Evolutionary conservation across 2,888 invertebrate species (phyloP).

Genomic region (Epinotia ramella): DNA sequence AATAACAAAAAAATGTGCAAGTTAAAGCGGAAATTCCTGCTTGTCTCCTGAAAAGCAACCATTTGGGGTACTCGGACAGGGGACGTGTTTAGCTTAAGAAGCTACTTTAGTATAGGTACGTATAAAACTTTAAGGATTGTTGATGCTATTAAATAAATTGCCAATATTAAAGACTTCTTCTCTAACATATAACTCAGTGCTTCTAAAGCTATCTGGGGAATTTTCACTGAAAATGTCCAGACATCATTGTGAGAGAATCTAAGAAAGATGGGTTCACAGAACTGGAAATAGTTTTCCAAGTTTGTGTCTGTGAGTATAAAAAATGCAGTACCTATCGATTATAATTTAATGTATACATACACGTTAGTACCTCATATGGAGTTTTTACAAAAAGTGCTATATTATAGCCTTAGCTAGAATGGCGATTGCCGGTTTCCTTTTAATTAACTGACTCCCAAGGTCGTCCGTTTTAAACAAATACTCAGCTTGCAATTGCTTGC

Average conservation of each 20-base stretch:
- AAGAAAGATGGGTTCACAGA: conserved; percentile 34
- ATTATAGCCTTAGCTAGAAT: no score
- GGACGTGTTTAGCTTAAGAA: neutral
- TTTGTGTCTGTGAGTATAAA: conserved; percentile 21
- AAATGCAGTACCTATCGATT: neutral
- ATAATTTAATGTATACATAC: neutral
- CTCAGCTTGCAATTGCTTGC: no score
- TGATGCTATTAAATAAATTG: conserved; percentile 23
- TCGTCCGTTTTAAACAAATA: no score
- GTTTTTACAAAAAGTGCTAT: no score
- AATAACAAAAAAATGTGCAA: no score
- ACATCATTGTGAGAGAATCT: conserved; percentile 31
- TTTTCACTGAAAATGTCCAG: conserved; percentile 31
- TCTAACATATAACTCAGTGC: conserved; percentile 22
- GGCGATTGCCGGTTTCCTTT: no score
- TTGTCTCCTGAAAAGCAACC: no score
- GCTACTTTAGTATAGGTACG: neutral
- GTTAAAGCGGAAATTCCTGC: no score
- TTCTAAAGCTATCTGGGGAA: conserved; percentile 30
- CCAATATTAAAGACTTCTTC: conserved; percentile 22
- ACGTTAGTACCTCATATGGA: no score
- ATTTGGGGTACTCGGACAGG: no score
- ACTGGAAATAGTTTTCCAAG: conserved; percentile 36
- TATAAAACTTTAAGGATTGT: neutral
- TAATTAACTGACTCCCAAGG: no score